These are phyloP conservation scores for Ichneumon xanthorius DNA, from an alignment of 2,888 invertebrate species.

Conservation along the genomic window DNA sequence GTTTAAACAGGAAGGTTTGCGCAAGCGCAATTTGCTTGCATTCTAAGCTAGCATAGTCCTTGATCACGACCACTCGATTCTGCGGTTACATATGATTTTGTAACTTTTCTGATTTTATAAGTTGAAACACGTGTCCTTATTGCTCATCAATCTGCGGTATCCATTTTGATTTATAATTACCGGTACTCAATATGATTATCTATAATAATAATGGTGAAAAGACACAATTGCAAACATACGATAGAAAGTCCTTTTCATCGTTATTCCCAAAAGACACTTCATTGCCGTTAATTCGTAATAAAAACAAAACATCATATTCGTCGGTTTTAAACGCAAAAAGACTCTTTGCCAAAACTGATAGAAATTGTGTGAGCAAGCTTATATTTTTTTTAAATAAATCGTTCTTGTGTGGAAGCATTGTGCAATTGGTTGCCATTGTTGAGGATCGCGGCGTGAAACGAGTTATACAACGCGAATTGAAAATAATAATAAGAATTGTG, in stretches of 20 bases:
- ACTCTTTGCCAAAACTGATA: too few relatives aligned
- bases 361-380: too few relatives aligned
- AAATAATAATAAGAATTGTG: neutral
- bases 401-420: neutral
- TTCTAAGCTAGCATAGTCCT: neutral
- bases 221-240: neutral
- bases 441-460: neutral
- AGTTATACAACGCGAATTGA: neutral
- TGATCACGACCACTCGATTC: neutral
- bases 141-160: too few relatives aligned
- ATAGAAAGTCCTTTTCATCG: constrained; percentile 5
- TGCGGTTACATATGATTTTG: neutral
- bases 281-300: neutral
- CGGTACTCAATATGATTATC: neutral
- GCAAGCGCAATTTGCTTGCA: neutral
- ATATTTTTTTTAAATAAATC: neutral
- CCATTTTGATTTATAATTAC: too few relatives aligned
- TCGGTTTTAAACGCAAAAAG: too few relatives aligned
- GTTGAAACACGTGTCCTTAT: neutral
- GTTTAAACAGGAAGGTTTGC: neutral
- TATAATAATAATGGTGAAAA: constrained; percentile 1
- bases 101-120: neutral
- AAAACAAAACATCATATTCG: neutral
- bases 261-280: neutral
- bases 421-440: neutral